Percentiles rank a stretch among this genome's conserved stretches.
These are phyloP conservation scores for Thereva unica DNA, from an alignment of 2,888 invertebrate species.

Conservation along the genomic window DNA sequence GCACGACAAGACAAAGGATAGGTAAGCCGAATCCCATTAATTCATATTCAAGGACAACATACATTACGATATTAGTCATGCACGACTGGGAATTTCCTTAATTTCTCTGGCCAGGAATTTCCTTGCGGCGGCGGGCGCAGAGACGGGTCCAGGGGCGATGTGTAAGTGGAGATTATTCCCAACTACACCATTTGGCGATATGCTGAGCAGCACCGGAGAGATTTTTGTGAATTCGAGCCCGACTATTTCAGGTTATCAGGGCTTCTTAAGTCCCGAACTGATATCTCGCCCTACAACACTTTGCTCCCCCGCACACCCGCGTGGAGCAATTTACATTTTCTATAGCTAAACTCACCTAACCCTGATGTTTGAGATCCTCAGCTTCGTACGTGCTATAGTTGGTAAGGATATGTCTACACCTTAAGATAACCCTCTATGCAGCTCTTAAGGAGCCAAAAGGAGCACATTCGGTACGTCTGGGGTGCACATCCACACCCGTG, in stretches of 20 bases:
- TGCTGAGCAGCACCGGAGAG: neutral
- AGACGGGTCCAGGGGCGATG: neutral
- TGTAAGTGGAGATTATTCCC: neutral
- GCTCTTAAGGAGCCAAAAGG: neutral
- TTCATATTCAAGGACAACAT: slow-evolving; percentile 34
- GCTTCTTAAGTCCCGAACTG: slow-evolving; percentile 19
- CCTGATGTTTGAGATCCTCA: slow-evolving; percentile 13
- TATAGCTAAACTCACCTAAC: slow-evolving; percentile 27
- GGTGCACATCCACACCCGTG: slow-evolving; percentile 1
- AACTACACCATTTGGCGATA: too few relatives aligned
- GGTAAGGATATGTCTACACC: slow-evolving; percentile 3
- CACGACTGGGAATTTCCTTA: slow-evolving; percentile 43
- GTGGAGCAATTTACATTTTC: slow-evolving; percentile 37
- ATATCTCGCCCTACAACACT: slow-evolving; percentile 13
- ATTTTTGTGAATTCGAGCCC: neutral
- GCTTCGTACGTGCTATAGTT: neutral
- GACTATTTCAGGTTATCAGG: slow-evolving; percentile 24
- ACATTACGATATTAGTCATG: slow-evolving; percentile 42
- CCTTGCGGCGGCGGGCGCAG: slow-evolving; percentile 7
- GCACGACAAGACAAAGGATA: slow-evolving; percentile 70
- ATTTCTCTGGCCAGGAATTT: slow-evolving; percentile 33
- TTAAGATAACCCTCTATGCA: slow-evolving; percentile 20
- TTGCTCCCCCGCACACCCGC: neutral
- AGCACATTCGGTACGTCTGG: slow-evolving; percentile 27
- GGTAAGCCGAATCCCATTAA: slow-evolving; percentile 51